Conservation (phyloP, 2,113 vertebrate species). For the Dasyprocta punctata region DNA sequence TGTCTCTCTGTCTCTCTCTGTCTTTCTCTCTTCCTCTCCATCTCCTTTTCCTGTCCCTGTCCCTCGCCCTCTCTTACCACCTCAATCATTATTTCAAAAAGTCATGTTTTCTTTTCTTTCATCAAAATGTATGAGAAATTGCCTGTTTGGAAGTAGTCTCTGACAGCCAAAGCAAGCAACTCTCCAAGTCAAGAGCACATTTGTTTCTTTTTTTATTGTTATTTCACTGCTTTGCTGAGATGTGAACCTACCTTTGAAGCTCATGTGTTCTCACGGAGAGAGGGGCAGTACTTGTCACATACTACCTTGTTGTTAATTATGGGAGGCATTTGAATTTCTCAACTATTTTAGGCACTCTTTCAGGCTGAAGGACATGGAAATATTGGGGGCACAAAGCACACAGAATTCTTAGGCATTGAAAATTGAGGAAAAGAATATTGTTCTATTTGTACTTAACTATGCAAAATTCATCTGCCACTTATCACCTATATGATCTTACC, state of each 20-base stretch:
- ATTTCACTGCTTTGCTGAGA: constrained; percentile 49
- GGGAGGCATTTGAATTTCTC: constrained; percentile 40
- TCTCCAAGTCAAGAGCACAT: constrained; percentile 64
- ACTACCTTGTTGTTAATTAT: constrained; percentile 42
- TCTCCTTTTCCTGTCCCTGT: not conserved
- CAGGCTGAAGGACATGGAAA: not conserved
- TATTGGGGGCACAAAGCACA: not conserved
- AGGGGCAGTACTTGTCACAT: not conserved
- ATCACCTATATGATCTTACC: not conserved
- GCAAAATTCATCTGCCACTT: not conserved
- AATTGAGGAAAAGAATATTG: not conserved
- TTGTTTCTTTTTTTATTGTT: not conserved
- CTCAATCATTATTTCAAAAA: constrained; percentile 68
- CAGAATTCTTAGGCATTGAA: not conserved
- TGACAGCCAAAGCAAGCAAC: constrained; percentile 64
- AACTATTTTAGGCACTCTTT: not conserved
- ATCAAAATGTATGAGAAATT: constrained; percentile 73
- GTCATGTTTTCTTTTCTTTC: constrained; percentile 67
- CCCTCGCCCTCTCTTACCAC: not conserved
- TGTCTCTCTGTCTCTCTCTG: not conserved
- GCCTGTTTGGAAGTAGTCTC: constrained; percentile 9
- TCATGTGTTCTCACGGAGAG: not conserved
- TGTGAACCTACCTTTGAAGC: constrained; percentile 29
- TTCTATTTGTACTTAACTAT: not conserved
- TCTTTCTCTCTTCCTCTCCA: not conserved